These are phyloP conservation scores for Coracias cyanogaster DNA, from an alignment of 2,797 vertebrate species.

Conservation along the genomic window DNA sequence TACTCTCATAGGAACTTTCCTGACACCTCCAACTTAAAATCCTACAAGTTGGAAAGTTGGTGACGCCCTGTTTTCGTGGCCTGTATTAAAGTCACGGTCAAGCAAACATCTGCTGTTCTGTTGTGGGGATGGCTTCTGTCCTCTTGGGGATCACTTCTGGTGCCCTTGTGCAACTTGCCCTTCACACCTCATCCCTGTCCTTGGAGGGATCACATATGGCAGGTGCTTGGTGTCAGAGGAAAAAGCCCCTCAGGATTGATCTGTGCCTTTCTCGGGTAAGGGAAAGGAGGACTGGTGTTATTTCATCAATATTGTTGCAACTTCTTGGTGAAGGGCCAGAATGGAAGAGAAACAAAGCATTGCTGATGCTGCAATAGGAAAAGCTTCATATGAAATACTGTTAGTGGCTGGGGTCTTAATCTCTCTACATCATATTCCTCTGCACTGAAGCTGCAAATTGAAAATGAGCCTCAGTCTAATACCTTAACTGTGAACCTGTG, in stretches of 20 bases:
- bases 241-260: background rate
- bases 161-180: background rate
- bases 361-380: background rate
- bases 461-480: background rate
- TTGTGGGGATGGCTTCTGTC: fast-evolving
- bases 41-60: background rate
- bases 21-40: background rate
- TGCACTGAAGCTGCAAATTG: background rate
- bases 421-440: background rate
- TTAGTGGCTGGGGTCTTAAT: background rate
- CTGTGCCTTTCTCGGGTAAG: background rate
- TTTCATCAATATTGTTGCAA: background rate
- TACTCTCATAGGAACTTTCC: background rate
- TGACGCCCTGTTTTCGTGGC: background rate
- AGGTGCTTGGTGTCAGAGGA: background rate
- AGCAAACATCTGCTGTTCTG: background rate
- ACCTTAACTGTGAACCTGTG: background rate
- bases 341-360: background rate
- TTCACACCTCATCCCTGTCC: background rate
- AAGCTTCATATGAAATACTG: background rate
- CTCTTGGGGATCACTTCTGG: background rate
- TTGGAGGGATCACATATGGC: background rate
- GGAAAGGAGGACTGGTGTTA: background rate
- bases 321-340: fast-evolving
- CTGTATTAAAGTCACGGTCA: background rate